Base-by-base conservation (phyloP, 2,888 invertebrate genomes). In the Lomographa bimaculata region DNA sequence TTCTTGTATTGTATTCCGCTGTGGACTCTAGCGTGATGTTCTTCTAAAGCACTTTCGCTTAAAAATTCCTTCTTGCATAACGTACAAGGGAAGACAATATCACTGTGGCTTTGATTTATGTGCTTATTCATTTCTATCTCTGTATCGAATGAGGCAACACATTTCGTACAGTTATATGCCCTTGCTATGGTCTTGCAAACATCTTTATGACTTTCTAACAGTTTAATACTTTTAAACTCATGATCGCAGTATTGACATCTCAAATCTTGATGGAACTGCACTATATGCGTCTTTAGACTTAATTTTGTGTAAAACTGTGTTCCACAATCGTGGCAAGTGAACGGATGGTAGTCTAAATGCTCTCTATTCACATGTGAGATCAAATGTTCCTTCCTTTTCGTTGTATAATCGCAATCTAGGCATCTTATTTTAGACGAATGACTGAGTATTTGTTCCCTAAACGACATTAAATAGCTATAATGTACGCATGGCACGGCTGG, bases 331-430 rank as follows among this genome's bases (percentile, higher is more conserved):
- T 60, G 59, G 34, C 79, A 79, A 1, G 67, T 66, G 29, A 71
- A 78, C 0, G 79, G 78, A 35, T 73, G 73, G 35, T 75, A 64
- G 7, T 76, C 62, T 20, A 79, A 64, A 57, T 79, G 79, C 35
- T 73, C 75, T 7, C 76, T 53, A 24, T 79, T 79, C 0, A 61
- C 69, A 42, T 79, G 79, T 0, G 63, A 58, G 0, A 79, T 64
- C 2, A 79, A 46, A 21, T 71, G 64, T 26, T 73, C 71, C 21
- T 75, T 77, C 8, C 71, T 60, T 5, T 64, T 60, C 7, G 72
- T 75, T 0, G 61, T 58, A 42, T 71, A 79, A 30, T 77, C 71
- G 35, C 79, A 79, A 47, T 76, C 74, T 1, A 65, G 33, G 32
- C 79, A 79, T 40, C 60, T 60, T 1, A 76, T 58, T 32, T 63